A percentile compares a stretch with the other conserved stretches of the same genome.
Evolutionary conservation across 2,888 invertebrate genomes (phyloP).

Genomic region (Dynastes hyllus): DNA sequence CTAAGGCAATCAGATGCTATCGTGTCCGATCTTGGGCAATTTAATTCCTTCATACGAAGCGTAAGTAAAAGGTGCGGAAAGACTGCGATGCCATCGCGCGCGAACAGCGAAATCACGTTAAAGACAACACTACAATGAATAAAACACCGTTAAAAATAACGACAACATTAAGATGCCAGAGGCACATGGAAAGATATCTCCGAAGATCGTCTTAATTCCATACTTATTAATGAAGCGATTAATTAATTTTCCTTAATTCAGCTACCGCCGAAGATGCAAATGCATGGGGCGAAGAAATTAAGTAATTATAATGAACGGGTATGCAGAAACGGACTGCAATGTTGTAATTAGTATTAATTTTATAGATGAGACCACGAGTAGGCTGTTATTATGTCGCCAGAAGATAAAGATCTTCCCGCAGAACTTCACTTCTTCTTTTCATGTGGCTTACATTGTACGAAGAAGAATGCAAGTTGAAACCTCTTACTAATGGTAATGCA

Average conservation of each 20-base stretch:
- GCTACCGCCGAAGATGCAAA: background rate
- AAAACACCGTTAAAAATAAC: constrained; percentile 37
- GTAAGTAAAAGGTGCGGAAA: constrained; percentile 18
- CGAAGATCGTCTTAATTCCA: background rate
- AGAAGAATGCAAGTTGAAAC: background rate
- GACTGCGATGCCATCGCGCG: constrained; percentile 7
- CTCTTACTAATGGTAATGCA: too few species aligned
- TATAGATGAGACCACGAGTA: constrained; percentile 1
- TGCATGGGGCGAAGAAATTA: too few species aligned
- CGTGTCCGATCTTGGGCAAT: constrained; percentile 6
- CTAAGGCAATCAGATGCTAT: constrained; percentile 32
- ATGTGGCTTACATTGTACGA: background rate
- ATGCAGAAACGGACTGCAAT: constrained; percentile 12
- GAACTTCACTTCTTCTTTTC: constrained; percentile 26
- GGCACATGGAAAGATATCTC: background rate
- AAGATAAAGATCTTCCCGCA: constrained; percentile 26
- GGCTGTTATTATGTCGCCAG: background rate
- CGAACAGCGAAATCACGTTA: constrained; percentile 29
- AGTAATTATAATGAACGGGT: background rate
- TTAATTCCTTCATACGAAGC: constrained; percentile 16
- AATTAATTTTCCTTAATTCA: constrained; percentile 4
- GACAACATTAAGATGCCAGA: background rate
- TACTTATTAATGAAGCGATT: constrained; percentile 4
- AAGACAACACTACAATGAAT: constrained; percentile 21
- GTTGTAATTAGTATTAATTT: constrained; percentile 31